Conservation (phyloP, 2,113 vertebrate species). For the Chrysemys picta region DNA sequence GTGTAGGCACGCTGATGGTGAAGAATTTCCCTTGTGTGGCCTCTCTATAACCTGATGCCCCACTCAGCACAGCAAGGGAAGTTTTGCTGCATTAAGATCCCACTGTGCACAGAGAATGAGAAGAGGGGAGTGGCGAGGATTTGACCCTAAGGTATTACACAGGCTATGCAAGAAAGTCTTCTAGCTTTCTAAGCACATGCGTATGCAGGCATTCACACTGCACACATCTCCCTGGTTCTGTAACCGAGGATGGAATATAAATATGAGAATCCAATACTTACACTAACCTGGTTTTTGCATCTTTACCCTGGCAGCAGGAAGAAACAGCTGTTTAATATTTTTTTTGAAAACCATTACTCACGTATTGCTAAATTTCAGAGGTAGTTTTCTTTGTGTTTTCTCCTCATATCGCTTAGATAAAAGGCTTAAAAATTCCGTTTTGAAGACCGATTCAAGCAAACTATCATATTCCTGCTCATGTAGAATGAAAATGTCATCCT, state of each 20-base stretch:
- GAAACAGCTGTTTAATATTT: neutral
- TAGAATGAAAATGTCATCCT: constrained; percentile 93
- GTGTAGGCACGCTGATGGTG: accelerated
- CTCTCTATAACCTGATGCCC: neutral
- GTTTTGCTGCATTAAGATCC: neutral
- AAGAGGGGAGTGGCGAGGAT: neutral
- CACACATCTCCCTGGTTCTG: neutral
- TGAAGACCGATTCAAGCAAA: constrained; percentile 94
- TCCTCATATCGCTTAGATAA: constrained; percentile 92
- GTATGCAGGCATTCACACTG: neutral
- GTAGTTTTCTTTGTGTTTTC: constrained; percentile 92
- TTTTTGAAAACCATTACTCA: constrained; percentile 73
- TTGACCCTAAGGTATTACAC: neutral
- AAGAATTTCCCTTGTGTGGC: neutral
- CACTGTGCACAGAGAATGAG: neutral
- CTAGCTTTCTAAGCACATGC: neutral
- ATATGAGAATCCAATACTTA: neutral
- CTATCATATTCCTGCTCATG: constrained; percentile 98
- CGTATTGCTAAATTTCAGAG: constrained; percentile 95
- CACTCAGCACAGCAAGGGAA: accelerated
- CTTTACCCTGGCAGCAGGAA: neutral
- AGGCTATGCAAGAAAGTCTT: neutral
- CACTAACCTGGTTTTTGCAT: neutral
- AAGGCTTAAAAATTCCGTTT: constrained; percentile 96
- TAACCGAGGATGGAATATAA: neutral